Conservation (phyloP, 2,797 vertebrate genomes). For the Poeciliopsis infans region DNA sequence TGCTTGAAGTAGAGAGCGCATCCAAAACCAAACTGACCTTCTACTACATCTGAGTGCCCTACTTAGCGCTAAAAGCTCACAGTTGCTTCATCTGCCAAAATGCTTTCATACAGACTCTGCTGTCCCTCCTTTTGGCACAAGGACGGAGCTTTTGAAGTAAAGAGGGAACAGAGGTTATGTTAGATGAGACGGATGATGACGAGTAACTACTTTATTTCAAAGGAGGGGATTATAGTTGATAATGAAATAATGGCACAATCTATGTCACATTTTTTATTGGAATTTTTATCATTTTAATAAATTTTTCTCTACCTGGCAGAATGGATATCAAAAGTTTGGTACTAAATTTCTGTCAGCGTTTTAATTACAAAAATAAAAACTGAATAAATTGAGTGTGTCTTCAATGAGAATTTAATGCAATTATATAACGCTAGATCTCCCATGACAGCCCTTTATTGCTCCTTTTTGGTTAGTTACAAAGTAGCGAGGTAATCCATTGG, state of each 20-base stretch:
- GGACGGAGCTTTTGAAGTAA: slow-evolving; percentile 69
- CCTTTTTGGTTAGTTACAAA: neutral
- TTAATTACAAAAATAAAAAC: neutral
- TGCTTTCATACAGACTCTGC: slow-evolving; percentile 53
- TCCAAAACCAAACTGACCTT: slow-evolving; percentile 63
- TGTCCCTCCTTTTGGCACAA: slow-evolving; percentile 48
- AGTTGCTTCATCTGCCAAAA: slow-evolving; percentile 54
- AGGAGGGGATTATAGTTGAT: slow-evolving; percentile 34
- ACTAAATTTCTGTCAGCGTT: neutral
- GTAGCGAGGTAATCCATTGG: neutral
- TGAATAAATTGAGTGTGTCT: neutral
- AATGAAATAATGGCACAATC: slow-evolving; percentile 24
- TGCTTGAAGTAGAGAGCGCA: slow-evolving; percentile 50
- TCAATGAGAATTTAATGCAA: neutral
- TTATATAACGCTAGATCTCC: neutral
- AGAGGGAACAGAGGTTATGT: slow-evolving; percentile 60
- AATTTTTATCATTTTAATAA: slow-evolving; percentile 5
- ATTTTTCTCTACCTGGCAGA: slow-evolving; percentile 6
- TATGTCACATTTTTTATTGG: neutral
- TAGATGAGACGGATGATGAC: slow-evolving; percentile 37
- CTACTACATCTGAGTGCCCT: slow-evolving; percentile 62
- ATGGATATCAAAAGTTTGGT: neutral
- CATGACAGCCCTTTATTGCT: neutral
- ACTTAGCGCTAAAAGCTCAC: slow-evolving; percentile 44
- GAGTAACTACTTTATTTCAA: slow-evolving; percentile 54